Percentiles rank a stretch among this genome's conserved stretches.
Conservation (phyloP, 1,140 invertebrate species). For the Trachymyrmex septentrionalis region DNA sequence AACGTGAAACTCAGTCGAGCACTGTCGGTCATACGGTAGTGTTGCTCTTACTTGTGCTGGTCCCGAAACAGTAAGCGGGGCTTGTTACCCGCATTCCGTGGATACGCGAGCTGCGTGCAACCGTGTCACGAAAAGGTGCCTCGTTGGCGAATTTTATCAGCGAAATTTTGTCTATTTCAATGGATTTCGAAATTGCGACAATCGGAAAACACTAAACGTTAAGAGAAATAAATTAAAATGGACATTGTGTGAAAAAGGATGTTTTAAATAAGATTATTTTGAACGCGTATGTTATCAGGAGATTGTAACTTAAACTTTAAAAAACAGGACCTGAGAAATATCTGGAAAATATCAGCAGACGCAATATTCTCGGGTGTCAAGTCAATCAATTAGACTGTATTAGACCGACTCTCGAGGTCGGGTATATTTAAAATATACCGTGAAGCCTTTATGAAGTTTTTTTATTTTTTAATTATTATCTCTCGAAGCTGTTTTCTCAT, state of each 20-base stretch:
- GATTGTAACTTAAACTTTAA: not conserved
- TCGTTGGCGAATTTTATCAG: not conserved
- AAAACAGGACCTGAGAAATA: not conserved
- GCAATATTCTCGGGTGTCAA: no score
- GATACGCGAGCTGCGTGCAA: not conserved
- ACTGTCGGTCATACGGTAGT: not conserved
- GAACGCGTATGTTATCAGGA: not conserved
- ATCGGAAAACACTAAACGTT: not conserved
- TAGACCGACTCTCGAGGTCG: no score
- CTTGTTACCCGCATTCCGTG: conserved; percentile 12
- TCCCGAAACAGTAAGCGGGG: not conserved
- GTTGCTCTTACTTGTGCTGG: not conserved
- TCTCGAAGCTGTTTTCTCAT: not conserved
- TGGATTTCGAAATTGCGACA: not conserved
- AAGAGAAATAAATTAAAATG: not conserved
- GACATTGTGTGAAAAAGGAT: not conserved
- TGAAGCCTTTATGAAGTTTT: no score
- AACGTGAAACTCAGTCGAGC: conserved; percentile 54
- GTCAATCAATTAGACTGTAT: no score
- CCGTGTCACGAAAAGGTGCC: conserved; percentile 24
- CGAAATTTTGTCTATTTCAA: not conserved
- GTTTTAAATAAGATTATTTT: not conserved
- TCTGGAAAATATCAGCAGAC: not conserved
- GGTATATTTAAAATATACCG: no score
- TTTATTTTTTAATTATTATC: not conserved